Conservation (phyloP, 2,797 vertebrate species). For the Enteromius argenteus region DNA sequence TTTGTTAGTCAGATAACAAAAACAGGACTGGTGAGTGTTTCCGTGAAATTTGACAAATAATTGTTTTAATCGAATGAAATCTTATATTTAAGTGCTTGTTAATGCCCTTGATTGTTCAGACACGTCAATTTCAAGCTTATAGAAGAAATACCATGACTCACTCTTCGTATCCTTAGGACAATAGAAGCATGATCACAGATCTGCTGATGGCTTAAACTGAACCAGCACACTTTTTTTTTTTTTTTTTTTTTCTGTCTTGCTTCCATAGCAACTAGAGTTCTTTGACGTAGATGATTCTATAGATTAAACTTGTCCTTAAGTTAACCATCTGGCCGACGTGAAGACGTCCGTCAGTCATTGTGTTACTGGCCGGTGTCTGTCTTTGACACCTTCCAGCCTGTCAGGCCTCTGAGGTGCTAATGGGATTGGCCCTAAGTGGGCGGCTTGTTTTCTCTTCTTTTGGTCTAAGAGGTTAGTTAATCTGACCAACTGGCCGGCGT, state of each 20-base stretch:
- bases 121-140: neutral
- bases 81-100: neutral
- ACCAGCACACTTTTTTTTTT: neutral
- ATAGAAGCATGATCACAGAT: slow-evolving; percentile 6
- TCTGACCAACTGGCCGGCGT: slow-evolving; percentile 77
- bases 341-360: slow-evolving; percentile 49
- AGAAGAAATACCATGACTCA: slow-evolving; percentile 18
- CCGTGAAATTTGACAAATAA: neutral
- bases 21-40: neutral
- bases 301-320: slow-evolving; percentile 23
- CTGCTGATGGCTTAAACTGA: slow-evolving; percentile 28
- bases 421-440: slow-evolving; percentile 74
- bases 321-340: slow-evolving; percentile 41
- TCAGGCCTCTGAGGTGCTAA: slow-evolving; percentile 73
- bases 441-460: slow-evolving; percentile 67
- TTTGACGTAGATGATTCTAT: slow-evolving; percentile 18
- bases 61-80: neutral
- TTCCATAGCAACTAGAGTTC: slow-evolving; percentile 28
- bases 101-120: neutral
- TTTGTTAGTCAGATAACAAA: neutral
- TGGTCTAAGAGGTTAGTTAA: slow-evolving; percentile 73
- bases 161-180: slow-evolving; percentile 16
- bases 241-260: neutral
- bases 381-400: slow-evolving; percentile 36
- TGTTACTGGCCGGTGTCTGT: slow-evolving; percentile 57